Conservation (phyloP, 2,113 vertebrate species). For the Alaudala cheleensis region DNA sequence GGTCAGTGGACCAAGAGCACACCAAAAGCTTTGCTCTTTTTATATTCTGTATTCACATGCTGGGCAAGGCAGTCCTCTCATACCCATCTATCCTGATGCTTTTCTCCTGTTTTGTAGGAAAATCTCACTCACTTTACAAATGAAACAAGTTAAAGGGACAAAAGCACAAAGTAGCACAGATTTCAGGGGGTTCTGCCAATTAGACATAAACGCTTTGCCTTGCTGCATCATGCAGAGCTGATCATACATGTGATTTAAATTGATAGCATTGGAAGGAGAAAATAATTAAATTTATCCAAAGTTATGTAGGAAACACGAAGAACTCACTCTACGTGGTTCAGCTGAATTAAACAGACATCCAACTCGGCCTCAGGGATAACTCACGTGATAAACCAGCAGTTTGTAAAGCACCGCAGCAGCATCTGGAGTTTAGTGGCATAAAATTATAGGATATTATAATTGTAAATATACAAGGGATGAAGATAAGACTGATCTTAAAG, state of each 20-base stretch:
- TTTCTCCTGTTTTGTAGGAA: accelerated
- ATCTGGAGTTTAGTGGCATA: background rate
- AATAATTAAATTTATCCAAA: background rate
- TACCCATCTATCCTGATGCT: background rate
- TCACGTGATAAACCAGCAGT: background rate
- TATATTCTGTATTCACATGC: background rate
- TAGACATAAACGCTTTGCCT: background rate
- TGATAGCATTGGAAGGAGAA: background rate
- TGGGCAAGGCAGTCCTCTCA: background rate
- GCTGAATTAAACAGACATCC: background rate
- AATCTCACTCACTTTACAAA: background rate
- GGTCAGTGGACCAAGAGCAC: background rate
- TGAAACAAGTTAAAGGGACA: background rate
- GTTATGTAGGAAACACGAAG: accelerated
- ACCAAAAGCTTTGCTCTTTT: background rate
- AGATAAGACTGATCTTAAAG: background rate
- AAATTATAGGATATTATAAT: background rate
- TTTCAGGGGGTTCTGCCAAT: background rate
- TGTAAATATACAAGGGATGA: background rate
- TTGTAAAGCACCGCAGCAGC: background rate
- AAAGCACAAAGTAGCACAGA: background rate
- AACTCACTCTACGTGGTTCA: background rate
- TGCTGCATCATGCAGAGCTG: background rate
- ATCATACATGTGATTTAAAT: background rate
- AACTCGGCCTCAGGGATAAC: background rate